phyloP scores from a whole-genome alignment of 2,113 vertebrate genomes.

The Anoura caudifer region DNA sequence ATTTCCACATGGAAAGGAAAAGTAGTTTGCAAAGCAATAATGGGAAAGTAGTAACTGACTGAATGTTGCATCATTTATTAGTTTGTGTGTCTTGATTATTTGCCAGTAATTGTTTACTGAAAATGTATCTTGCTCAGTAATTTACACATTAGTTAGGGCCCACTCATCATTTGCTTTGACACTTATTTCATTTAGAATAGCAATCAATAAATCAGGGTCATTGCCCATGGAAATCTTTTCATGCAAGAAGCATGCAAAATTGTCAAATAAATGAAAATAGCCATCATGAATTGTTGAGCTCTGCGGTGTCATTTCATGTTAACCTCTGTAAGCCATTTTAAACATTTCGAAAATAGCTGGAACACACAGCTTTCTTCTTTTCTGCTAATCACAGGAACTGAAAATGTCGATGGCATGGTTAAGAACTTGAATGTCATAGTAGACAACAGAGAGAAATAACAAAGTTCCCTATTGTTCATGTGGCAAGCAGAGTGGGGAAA shows the following conservation, averaged over 20 bases:
- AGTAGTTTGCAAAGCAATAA: not conserved
- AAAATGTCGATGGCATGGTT: conserved; percentile 21
- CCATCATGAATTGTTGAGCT: conserved; percentile 61
- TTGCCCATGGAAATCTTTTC: conserved; percentile 60
- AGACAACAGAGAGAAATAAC: not conserved
- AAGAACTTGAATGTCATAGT: not conserved
- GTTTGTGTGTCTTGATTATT: not conserved
- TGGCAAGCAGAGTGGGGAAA: not conserved
- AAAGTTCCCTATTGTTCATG: not conserved
- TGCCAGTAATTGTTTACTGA: conserved; percentile 61
- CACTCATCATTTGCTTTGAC: conserved; percentile 54
- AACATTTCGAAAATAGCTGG: conserved; percentile 43
- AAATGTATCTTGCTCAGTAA: conserved; percentile 23
- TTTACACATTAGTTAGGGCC: conserved; percentile 55
- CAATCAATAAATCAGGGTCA: conserved; percentile 63
- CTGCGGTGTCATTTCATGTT: conserved; percentile 73
- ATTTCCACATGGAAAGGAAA: not conserved
- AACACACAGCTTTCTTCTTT: conserved; percentile 32
- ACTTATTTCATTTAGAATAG: conserved; percentile 76
- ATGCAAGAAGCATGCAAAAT: conserved; percentile 76
- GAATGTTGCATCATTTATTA: not conserved
- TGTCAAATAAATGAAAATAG: conserved; percentile 76
- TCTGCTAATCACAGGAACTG: conserved; percentile 45
- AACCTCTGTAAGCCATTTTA: conserved; percentile 61
- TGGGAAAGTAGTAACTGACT: not conserved